Evolutionary conservation across 2,113 vertebrate genomes (phyloP).

Genomic region (Corydoras maculifer): DNA sequence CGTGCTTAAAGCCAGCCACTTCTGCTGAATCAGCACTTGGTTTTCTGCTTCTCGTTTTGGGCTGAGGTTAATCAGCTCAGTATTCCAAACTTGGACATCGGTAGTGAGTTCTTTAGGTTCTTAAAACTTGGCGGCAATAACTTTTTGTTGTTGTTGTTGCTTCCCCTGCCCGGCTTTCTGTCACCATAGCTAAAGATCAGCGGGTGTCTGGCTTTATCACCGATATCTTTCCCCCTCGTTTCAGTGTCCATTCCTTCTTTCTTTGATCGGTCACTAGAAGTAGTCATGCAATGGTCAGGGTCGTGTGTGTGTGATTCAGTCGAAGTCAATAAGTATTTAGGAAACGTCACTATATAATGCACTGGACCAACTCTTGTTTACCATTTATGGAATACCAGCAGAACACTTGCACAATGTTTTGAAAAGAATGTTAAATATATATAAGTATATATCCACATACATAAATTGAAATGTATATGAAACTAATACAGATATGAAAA

Average conservation of each 20-base stretch:
- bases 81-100: background rate
- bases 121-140: constrained; percentile 66
- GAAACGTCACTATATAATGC: constrained; percentile 78
- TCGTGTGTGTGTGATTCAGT: constrained; percentile 50
- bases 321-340: constrained; percentile 65
- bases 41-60: background rate
- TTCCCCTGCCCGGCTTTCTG: background rate
- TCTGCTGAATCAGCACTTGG: constrained; percentile 16
- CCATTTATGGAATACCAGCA: constrained; percentile 96
- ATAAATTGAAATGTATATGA: no score
- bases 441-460: constrained; percentile 48
- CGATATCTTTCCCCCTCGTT: constrained; percentile 14
- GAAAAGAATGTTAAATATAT: constrained; percentile 80
- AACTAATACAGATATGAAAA: constrained; percentile 23
- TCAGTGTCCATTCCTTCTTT: constrained; percentile 39
- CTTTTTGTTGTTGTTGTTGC: background rate
- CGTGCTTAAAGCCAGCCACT: constrained; percentile 26
- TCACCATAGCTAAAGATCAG: no score
- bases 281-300: constrained; percentile 68
- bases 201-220: constrained; percentile 33
- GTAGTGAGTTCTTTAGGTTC: background rate
- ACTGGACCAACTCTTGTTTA: constrained; percentile 99
- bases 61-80: background rate
- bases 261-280: constrained; percentile 63
- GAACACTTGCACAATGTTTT: constrained; percentile 93